Conservation (phyloP, 2,113 vertebrate genomes). For the Aramus guarauna region DNA sequence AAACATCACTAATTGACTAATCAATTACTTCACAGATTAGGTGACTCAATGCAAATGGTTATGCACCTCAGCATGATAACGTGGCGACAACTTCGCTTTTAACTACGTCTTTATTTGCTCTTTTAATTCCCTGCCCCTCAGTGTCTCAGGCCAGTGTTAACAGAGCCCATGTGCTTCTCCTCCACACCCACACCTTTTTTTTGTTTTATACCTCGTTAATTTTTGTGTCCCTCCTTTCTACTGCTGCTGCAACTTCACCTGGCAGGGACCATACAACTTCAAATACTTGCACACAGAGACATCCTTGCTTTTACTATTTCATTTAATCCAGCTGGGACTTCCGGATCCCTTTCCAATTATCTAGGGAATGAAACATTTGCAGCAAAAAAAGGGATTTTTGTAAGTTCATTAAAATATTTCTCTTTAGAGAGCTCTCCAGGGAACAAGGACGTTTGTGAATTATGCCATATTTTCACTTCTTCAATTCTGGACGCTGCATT, state of each 20-base stretch:
- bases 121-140: neutral
- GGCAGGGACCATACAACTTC: rapidly evolving
- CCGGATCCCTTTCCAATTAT: neutral
- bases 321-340: neutral
- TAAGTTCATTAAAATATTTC: neutral
- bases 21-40: neutral
- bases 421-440: neutral
- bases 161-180: neutral
- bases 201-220: rapidly evolving
- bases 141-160: neutral
- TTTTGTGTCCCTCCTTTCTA: neutral
- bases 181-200: neutral
- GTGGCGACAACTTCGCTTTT: rapidly evolving
- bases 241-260: neutral
- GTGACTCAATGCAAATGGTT: neutral
- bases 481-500: neutral
- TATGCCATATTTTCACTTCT: neutral
- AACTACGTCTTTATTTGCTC: neutral
- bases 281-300: neutral
- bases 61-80: neutral
- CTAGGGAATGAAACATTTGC: neutral
- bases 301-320: neutral
- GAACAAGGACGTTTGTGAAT: neutral
- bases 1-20: neutral
- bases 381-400: neutral